Base-by-base conservation (phyloP, 2,888 invertebrate genomes). In the Oligia fasciuncula region DNA sequence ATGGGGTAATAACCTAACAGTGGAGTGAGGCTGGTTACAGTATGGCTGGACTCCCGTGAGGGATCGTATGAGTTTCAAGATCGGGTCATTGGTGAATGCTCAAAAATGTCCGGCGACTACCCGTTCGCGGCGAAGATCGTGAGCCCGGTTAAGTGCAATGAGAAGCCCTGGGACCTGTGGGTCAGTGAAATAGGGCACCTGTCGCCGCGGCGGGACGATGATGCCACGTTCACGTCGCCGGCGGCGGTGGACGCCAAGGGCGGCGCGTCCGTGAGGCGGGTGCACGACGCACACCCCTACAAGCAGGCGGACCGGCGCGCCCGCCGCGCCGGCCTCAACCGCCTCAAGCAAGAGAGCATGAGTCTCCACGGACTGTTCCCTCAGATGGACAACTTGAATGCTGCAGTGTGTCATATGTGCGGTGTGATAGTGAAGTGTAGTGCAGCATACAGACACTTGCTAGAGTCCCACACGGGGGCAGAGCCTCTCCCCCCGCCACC, bases 341-440 rank as follows among this genome's bases (percentile, higher is more conserved):
- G 97, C 14, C 95, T 97, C 75, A 95, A 95, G 81, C 93, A 94
- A 85, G 95, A 97, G 94, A 98, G 98, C 93, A 98, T 98, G 97
- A 97, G 97, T 88, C 97, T 98, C 79, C 98, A 98, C 94, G 98
- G 98, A 70, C 97, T 98, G 90, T 98, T 98, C 91, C 98, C 98
- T 46, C 98, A 98, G 91, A 97, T 97, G 94, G 98, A 98, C 95
- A 97, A 97, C 84, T 97, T 98, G 90, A 98, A 98, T 93, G 97
- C 98, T 83, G 98, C 98, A 81, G 97, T 98, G 89, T 98, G 98
- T 95, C 98, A 98, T 94, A 97, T 98, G 93, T 98, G 98, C 94
- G 98, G 97, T 87, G 97, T 98, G 87, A 97, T 98, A 92, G 97
- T 98, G 89, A 98, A 98, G 95, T 98, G 98, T 89, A 98, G 98